Conservation (phyloP, 2,113 vertebrate species). For the Sinocyclocheilus anshuiensis region DNA sequence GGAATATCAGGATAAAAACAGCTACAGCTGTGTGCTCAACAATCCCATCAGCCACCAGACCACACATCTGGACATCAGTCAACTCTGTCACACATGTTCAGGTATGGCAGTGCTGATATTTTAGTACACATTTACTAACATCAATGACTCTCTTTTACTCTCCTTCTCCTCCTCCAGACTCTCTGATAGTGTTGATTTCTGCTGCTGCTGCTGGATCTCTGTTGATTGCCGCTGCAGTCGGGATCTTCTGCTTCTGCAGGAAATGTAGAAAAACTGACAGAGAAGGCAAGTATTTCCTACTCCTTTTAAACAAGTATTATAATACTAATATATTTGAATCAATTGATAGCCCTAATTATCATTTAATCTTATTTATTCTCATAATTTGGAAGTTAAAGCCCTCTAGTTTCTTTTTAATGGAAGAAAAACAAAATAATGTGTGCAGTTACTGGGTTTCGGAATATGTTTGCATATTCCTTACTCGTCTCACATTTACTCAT, state of each 20-base stretch:
- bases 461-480: background rate
- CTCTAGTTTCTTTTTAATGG: background rate
- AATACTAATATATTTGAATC: background rate
- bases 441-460: background rate
- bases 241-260: background rate
- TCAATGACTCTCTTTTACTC: background rate
- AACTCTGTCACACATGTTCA: background rate
- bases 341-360: background rate
- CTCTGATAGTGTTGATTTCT: background rate
- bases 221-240: background rate
- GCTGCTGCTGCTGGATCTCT: background rate
- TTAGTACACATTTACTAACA: background rate
- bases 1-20: too few relatives aligned
- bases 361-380: background rate
- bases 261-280: background rate
- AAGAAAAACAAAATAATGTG: background rate
- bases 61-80: background rate
- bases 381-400: background rate
- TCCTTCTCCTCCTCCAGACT: background rate
- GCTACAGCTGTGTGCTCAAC: too few relatives aligned
- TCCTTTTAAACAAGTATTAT: background rate
- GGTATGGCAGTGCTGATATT: background rate
- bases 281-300: background rate
- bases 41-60: too few relatives aligned
- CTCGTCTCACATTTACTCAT: background rate